Evolutionary conservation across 2,888 invertebrate genomes (phyloP), one percentile per base, ranked within the genome.

Genomic region (Camptogramma bilineatum): DNA sequence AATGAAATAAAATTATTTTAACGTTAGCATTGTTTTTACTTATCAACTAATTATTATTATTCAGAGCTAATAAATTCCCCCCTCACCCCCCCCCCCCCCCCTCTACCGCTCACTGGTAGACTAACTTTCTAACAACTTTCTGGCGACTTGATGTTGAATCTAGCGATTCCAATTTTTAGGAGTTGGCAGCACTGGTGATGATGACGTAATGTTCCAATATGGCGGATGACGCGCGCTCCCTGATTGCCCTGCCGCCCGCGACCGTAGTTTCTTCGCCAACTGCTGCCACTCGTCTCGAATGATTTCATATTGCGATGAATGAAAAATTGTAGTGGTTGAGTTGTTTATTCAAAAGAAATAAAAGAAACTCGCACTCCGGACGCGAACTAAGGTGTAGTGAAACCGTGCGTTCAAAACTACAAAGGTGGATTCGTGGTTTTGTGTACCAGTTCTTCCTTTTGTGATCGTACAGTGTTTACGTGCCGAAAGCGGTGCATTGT

Each of bases 171-270:
- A 28, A 28, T n/a, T 5, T 8, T 8, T 28, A 28, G 8, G 8
- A 28, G 0, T 28, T 28, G 28, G n/a, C n/a, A n/a, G 5, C 8
- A 8, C 4, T 28, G 5, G 28, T 62, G 64, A 50, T 66, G 80
- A 85, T 92, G 92, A 92, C 92, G 92, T 92, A 91, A 92, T 87
- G 83, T 60, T 82, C 80, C 85, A 92, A 91, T 88, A 92, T 92
- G 92, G 92, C 92, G 92, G 84, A 90, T 91, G 92, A 92, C 92
- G 92, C 92, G 87, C 83, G 74, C 80, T 80, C 83, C 81, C n/a
- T n/a, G n/a, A n/a, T n/a, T n/a, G n/a, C n/a, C n/a, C 82, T 81
- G 79, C 81, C 80, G 80, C 84, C 82, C 82, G 62, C 56, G 70
- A 76, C 79, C 79, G 79, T 85, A 86, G 86, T 89, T 83, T 86